Base-by-base conservation (phyloP, 2,113 vertebrate species). In the Semnopithecus entellus region DNA sequence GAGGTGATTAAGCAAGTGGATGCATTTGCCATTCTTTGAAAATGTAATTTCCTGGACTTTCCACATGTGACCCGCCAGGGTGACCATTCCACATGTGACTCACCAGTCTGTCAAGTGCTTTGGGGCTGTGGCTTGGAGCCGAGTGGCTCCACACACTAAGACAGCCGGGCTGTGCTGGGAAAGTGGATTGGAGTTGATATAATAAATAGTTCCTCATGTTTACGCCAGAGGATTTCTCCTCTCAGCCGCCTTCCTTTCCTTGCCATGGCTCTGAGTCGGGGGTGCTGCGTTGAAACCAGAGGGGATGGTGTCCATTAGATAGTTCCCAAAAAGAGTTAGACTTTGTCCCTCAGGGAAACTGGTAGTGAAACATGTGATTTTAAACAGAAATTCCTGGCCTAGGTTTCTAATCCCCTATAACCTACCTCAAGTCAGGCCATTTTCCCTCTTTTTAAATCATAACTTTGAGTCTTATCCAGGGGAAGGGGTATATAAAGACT, bases 311-410 rank as follows among this genome's bases (percentile, higher is more conserved):
- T 45, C 61, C 83, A 81, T 82, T 80, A 78, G 38, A 1, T 83
- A 81, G 48, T 94, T 72, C 50, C 76, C 79, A 1, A 11, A 80
- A 68, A 80, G 90, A 88, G 86, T 81, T 83, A 55, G 90, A 90
- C 81, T 66, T 48, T 40, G 40, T 48, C 92, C 85, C 52, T 59
- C 22, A 8, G 59, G 89, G 83, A 91, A 96, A 95, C 5, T 66
- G 84, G 32, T 73, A 76, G 64, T 38, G 87, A 97, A 95, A 61
- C 61, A 81, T 66, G 45, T 80, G 88, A 79, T 92, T 97, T 95
- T 88, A 80, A 96, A 64, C 30, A 95, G 61, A 92, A 91, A 83
- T 81, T 55, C 84, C 79, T 84, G 61, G 79, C 55, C 45, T 73
- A 38, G 8, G 10, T 91, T 97, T 91, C 92, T 82, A 90, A 78